Evolutionary conservation across 2,888 invertebrate species (phyloP), one percentile per base, ranked within the genome.

Genomic region (Formica aserva): DNA sequence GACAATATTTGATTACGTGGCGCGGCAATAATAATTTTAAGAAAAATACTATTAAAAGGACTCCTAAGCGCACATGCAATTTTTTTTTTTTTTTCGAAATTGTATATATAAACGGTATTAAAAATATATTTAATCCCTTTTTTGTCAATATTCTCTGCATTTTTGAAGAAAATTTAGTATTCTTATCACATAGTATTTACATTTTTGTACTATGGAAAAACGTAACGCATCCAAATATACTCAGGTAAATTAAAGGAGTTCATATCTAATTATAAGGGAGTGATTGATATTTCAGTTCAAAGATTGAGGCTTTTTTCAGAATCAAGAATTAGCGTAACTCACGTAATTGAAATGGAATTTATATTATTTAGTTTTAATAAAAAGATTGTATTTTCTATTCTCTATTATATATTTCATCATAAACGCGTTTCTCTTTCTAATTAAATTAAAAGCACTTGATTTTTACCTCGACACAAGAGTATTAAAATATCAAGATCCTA

Each of bases 161-260:
- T 9, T 72, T 72, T 57, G 1, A 15, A 3, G 9, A 41, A 60
- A 22, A 57, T 38, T 8, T 45, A 32, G 22, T 60, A 38, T 9
- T 55, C 15, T 32, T 65, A 9, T 48, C 9, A 22, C 5, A 45
- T 29, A 4, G 0, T 29, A n/a, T 74, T 38, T 60, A 45, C 0
- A 60, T 41, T 63, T 2, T 35, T 38, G 18, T 4, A 63, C 9
- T 32, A 13, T 52, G 8, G 4, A 29, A 22, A 22, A 69, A 66
- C 52, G 3, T 0, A 6, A 41, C n/a, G 9, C 18, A 35, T 29
- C 15, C 15, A 67, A 18, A 41, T 29, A 35, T 41, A 55, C 67
- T 57, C 1, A 5, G 0, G 0, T 29, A 57, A 55, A 77, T 77
- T 66, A 38, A 45, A 57, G 72, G 41, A 57, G 69, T 69, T 69